Conservation (phyloP, 2,113 vertebrate genomes). For the Pelmatolapia mariae region DNA sequence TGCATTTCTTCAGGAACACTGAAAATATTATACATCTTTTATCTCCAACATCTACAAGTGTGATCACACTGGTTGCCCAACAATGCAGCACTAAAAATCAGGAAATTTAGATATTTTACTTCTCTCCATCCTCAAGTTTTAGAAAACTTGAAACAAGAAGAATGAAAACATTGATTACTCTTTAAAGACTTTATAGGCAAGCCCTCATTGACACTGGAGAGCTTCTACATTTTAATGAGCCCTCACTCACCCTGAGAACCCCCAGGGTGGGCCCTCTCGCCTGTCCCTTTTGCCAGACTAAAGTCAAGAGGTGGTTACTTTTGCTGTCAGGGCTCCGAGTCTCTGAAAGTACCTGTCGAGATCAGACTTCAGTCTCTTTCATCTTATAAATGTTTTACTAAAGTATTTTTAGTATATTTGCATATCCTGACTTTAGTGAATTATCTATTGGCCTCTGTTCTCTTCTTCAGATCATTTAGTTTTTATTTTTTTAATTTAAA, state of each 20-base stretch:
- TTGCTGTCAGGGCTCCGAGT: neutral
- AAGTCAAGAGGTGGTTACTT: neutral
- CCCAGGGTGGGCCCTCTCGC: neutral
- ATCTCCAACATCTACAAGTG: neutral
- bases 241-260: neutral
- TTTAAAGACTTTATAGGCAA: neutral
- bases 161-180: neutral
- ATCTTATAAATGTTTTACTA: neutral
- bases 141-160: neutral
- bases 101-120: neutral
- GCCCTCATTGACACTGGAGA: neutral
- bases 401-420: neutral
- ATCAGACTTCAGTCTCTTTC: neutral
- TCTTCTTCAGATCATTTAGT: neutral
- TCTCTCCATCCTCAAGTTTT: neutral
- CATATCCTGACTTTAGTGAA: neutral
- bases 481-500: neutral
- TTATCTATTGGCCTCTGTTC: neutral
- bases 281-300: neutral
- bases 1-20: neutral
- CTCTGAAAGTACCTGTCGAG: neutral
- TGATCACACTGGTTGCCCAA: neutral
- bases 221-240: neutral
- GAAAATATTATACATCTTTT: neutral
- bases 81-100: neutral